Evolutionary conservation across 2,113 vertebrate genomes (phyloP).

Genomic region (Tragelaphus scriptus): DNA sequence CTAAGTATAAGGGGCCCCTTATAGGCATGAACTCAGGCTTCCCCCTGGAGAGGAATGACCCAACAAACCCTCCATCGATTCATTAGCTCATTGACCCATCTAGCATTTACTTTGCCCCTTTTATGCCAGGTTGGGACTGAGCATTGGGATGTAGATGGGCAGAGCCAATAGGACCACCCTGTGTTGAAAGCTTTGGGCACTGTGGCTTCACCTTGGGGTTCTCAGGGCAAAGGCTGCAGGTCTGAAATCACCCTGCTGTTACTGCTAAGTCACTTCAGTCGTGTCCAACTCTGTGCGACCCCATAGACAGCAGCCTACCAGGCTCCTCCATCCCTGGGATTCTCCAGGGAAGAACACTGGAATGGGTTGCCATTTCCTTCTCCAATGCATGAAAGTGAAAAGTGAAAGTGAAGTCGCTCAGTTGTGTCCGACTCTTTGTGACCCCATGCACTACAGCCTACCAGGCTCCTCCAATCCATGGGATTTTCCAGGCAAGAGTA

Average conservation of each 20-base stretch:
- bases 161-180: not conserved
- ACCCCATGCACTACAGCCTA: too few species aligned
- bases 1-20: not conserved
- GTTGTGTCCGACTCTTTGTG: fast-evolving
- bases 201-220: not conserved
- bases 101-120: not conserved
- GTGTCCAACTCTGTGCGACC: too few species aligned
- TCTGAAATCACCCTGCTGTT: not conserved
- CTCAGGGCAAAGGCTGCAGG: not conserved
- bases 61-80: not conserved
- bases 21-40: not conserved
- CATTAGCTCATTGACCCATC: too few species aligned
- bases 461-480: too few species aligned
- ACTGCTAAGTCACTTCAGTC: too few species aligned
- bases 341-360: too few species aligned
- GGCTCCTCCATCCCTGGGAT: too few species aligned
- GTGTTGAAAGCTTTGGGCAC: not conserved
- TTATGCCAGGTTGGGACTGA: not conserved
- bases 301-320: too few species aligned
- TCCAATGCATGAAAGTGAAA: too few species aligned
- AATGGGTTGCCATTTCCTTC: too few species aligned
- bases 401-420: too few species aligned
- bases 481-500: too few species aligned
- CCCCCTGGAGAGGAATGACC: not conserved
- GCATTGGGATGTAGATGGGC: not conserved